These are phyloP conservation scores for Gasteruption jaculator DNA, from an alignment of 2,888 invertebrate species.

Conservation along the genomic window DNA sequence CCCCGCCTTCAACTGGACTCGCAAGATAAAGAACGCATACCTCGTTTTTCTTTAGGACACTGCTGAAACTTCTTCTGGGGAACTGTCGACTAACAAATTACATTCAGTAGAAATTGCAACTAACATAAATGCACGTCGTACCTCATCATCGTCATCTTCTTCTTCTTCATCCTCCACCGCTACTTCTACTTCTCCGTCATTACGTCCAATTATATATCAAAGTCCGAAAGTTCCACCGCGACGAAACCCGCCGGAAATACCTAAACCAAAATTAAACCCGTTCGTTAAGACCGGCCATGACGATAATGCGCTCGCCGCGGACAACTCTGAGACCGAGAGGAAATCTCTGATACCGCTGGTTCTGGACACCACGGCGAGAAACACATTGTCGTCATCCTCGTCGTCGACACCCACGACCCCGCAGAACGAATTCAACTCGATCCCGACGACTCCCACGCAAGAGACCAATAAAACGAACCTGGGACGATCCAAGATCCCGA, in stretches of 20 bases:
- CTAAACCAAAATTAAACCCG: constrained; percentile 27
- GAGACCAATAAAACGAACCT: constrained; percentile 17
- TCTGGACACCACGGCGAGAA: too few species aligned
- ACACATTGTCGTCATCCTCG: too few species aligned
- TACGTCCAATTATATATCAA: constrained; percentile 41
- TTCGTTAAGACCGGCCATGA: too few species aligned
- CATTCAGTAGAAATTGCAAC: constrained; percentile 32
- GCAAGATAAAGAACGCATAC: too few species aligned
- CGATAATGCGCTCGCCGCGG: background rate
- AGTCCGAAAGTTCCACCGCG: constrained; percentile 43
- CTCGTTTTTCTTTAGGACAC: constrained; percentile 46
- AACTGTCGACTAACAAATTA: constrained; percentile 42
- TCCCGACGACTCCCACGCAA: constrained; percentile 13
- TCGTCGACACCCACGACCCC: constrained; percentile 5
- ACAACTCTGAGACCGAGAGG: constrained; percentile 6
- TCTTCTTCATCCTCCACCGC: constrained; percentile 21
- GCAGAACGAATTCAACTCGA: too few species aligned
- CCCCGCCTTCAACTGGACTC: too few species aligned
- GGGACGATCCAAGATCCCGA: constrained; percentile 43
- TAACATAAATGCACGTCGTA: constrained; percentile 33
- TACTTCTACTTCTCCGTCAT: too few species aligned
- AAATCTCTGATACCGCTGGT: too few species aligned
- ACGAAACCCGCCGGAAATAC: constrained; percentile 34
- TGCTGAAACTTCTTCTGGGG: constrained; percentile 46
- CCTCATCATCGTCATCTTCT: too few species aligned